phyloP scores from a whole-genome alignment of 2,797 vertebrate species.

The Malacoraja senta region DNA sequence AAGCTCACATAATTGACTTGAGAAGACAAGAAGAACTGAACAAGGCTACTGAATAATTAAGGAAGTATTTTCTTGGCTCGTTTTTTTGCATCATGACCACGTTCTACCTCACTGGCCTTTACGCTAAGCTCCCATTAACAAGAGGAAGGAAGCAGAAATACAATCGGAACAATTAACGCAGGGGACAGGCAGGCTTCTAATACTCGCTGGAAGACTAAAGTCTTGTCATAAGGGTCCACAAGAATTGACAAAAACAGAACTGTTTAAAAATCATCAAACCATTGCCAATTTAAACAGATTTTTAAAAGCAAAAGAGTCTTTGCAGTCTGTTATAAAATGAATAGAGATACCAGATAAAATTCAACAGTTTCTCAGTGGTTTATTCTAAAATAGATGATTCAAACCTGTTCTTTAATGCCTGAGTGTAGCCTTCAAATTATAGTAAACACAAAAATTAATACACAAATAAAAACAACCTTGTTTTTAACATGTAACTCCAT shows the following conservation, averaged over 20 bases:
- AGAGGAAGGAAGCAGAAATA: slow-evolving; percentile 63
- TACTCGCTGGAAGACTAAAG: slow-evolving; percentile 44
- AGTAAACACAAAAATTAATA: not conserved
- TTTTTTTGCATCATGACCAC: slow-evolving; percentile 59
- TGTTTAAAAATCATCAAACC: not conserved
- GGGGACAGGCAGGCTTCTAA: slow-evolving; percentile 52
- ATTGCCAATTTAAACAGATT: not conserved
- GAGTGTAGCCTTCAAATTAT: not conserved
- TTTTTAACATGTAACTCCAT: not conserved
- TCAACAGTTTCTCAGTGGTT: not conserved
- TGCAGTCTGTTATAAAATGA: not conserved
- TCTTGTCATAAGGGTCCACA: not conserved
- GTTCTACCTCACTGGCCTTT: slow-evolving; percentile 71
- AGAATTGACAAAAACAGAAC: not conserved
- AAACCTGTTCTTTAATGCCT: not conserved
- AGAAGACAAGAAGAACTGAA: slow-evolving; percentile 58
- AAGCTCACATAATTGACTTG: slow-evolving; percentile 68
- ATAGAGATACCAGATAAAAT: not conserved
- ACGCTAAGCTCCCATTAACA: slow-evolving; percentile 65
- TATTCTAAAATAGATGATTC: not conserved
- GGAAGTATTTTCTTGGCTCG: slow-evolving; percentile 64
- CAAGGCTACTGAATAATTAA: slow-evolving; percentile 71
- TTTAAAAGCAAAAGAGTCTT: not conserved
- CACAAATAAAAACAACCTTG: not conserved
- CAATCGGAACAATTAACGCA: slow-evolving; percentile 72